Conservation (phyloP, 2,888 invertebrate species). For the Troglohyphantes excavatus region DNA sequence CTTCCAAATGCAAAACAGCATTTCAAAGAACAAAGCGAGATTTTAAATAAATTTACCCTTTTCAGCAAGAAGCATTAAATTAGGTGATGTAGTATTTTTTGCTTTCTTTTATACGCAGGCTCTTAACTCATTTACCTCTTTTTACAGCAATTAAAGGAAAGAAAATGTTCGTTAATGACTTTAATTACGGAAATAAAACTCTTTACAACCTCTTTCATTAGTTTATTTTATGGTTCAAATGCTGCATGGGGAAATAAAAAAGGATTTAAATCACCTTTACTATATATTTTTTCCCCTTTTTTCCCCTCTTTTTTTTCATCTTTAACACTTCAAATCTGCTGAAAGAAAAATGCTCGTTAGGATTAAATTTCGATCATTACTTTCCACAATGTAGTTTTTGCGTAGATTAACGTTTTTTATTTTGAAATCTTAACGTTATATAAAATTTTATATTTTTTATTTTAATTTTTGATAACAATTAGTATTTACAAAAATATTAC, state of each 20-base stretch:
- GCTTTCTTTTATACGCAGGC: background rate
- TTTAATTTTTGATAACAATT: too few relatives aligned
- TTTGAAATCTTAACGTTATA: too few relatives aligned
- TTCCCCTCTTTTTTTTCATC: background rate
- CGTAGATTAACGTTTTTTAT: too few relatives aligned
- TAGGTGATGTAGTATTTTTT: background rate
- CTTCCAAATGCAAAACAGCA: background rate
- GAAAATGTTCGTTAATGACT: slow-evolving; percentile 19
- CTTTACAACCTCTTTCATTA: background rate
- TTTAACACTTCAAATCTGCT: background rate
- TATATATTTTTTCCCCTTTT: background rate
- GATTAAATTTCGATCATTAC: background rate
- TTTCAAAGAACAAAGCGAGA: background rate
- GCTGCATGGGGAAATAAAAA: background rate
- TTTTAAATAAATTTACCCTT: background rate
- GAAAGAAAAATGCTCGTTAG: background rate
- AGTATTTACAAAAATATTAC: too few relatives aligned
- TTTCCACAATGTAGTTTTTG: too few relatives aligned
- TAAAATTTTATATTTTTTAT: too few relatives aligned
- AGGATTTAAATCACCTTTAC: background rate
- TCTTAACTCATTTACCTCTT: slow-evolving; percentile 3
- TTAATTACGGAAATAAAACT: slow-evolving; percentile 17
- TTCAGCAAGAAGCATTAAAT: background rate
- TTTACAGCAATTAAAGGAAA: slow-evolving; percentile 6
- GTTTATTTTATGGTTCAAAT: background rate